These are phyloP conservation scores for Cathartes aura DNA, from an alignment of 2,113 vertebrate species.

Conservation along the genomic window DNA sequence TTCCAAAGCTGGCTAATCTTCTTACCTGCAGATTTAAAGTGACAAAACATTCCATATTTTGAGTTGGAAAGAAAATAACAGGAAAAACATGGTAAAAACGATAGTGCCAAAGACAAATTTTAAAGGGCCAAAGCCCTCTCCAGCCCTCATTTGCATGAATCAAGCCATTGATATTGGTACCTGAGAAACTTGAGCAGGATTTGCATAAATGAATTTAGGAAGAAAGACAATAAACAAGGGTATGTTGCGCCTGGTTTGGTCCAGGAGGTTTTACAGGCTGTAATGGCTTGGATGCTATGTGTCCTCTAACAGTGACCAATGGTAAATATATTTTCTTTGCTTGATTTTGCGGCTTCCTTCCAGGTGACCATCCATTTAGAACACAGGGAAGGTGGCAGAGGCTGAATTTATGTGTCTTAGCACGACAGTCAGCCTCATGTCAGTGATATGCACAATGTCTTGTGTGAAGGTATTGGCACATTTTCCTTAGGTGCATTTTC, in stretches of 20 bases:
- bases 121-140: neutral
- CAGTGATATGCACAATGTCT: rapidly evolving
- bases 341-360: neutral
- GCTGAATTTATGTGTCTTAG: neutral
- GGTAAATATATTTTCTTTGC: neutral
- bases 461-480: neutral
- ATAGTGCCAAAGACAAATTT: neutral
- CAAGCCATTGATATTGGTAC: neutral
- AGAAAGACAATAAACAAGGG: neutral
- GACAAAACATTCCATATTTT: neutral
- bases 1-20: constrained; percentile 4
- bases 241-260: neutral
- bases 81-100: neutral
- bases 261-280: neutral
- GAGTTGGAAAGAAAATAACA: neutral
- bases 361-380: neutral
- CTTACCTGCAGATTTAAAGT: neutral
- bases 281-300: neutral
- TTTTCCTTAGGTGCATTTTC: constrained; percentile 5
- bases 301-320: neutral
- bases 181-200: neutral
- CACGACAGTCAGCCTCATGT: neutral
- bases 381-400: neutral
- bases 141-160: neutral
- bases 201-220: neutral